A percentile compares a stretch with the other conserved stretches of the same genome.
Evolutionary conservation across 2,113 vertebrate genomes (phyloP).

Genomic region (Cyanistes caeruleus): DNA sequence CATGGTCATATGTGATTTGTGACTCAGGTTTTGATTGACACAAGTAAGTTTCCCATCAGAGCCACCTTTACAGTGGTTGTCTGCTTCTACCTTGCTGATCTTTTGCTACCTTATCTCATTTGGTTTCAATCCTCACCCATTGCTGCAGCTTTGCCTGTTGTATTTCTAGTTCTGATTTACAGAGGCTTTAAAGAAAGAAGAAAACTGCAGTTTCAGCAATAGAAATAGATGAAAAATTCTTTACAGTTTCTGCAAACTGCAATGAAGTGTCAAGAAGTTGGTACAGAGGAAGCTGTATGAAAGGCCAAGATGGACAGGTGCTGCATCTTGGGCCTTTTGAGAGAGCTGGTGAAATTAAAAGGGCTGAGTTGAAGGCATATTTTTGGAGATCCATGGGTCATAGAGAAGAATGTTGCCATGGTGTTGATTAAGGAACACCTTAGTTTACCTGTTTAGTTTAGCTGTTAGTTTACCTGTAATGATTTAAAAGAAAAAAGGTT

Average conservation of each 20-base stretch:
- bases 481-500: background rate
- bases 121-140: background rate
- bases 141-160: background rate
- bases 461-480: background rate
- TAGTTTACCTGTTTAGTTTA: background rate
- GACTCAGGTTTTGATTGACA: background rate
- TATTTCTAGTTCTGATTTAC: background rate
- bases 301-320: background rate
- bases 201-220: background rate
- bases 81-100: background rate
- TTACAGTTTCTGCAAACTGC: background rate
- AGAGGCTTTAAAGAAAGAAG: background rate
- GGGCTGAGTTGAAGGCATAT: background rate
- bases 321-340: background rate
- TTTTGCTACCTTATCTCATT: background rate
- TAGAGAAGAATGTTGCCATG: background rate
- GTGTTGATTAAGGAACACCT: background rate
- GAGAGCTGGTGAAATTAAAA: background rate
- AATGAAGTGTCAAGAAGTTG: background rate
- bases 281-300: background rate
- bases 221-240: background rate
- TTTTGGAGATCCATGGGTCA: background rate
- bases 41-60: background rate
- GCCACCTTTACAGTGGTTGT: background rate
- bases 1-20: accelerated